Evolutionary conservation across 92 coral and sea anemone species (phyloP).

Genomic region (Montipora capitata): DNA sequence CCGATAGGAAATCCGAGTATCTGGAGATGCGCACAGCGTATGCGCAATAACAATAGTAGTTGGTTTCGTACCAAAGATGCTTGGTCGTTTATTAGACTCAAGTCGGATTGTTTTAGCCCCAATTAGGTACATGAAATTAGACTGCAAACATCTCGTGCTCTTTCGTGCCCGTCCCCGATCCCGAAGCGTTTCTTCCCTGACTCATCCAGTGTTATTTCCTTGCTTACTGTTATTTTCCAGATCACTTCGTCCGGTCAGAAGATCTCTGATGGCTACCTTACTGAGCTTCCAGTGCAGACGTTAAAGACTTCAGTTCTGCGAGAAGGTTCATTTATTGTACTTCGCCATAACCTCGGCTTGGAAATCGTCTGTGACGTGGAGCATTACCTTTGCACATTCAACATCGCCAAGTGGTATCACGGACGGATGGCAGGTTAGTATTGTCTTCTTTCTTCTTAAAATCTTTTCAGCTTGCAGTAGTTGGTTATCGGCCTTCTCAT

Average conservation of each 20-base stretch:
- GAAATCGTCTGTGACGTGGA: slow-evolving; percentile 93
- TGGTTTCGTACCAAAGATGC: too few species aligned
- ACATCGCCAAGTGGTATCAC: slow-evolving; percentile 95
- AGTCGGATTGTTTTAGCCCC: too few species aligned
- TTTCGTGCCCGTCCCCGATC: too few species aligned
- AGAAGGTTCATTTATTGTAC: slow-evolving; percentile 86
- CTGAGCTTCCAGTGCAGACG: slow-evolving; percentile 92
- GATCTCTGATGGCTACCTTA: slow-evolving; percentile 73
- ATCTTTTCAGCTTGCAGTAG: too few species aligned
- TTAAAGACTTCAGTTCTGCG: slow-evolving; percentile 86
- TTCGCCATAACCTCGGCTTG: slow-evolving; percentile 86
- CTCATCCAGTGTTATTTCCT: background rate
- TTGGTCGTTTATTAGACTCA: too few species aligned
- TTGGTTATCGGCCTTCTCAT: too few species aligned
- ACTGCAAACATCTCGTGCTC: too few species aligned
- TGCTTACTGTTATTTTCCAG: background rate
- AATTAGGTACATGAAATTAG: too few species aligned
- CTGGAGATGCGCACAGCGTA: too few species aligned
- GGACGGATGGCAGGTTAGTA: slow-evolving; percentile 97
- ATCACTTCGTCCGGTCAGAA: slow-evolving; percentile 73
- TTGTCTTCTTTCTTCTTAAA: background rate
- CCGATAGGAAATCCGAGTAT: too few species aligned
- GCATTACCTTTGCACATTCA: slow-evolving; percentile 94
- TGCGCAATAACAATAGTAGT: too few species aligned
- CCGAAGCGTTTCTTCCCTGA: background rate